phyloP scores from a whole-genome alignment of 2,113 vertebrate species.

The Eulemur rufifrons region DNA sequence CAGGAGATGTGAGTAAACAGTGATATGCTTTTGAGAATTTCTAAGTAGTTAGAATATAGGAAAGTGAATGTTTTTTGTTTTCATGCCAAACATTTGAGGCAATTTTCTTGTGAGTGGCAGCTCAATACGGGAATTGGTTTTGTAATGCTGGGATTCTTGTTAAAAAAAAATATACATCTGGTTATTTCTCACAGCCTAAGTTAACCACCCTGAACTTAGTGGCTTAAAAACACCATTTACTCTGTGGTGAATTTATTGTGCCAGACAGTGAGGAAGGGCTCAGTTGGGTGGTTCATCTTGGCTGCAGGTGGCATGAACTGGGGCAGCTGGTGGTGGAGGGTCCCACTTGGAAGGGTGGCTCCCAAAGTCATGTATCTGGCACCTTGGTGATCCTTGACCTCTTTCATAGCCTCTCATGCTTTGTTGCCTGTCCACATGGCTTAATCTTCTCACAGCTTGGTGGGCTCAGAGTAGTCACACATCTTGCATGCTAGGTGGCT shows the following conservation, averaged over 20 bases:
- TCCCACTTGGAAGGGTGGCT: not conserved
- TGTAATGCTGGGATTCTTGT: slow-evolving; percentile 63
- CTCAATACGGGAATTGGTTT: slow-evolving; percentile 28
- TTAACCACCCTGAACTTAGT: not conserved
- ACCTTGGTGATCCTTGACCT: not conserved
- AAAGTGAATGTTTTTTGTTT: not conserved
- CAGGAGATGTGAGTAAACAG: not conserved
- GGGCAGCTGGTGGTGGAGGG: not conserved
- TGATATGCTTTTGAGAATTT: not conserved
- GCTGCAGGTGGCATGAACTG: not conserved
- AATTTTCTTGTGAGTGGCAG: slow-evolving; percentile 38
- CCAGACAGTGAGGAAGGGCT: not conserved
- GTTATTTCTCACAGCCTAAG: not conserved
- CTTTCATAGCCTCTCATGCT: not conserved
- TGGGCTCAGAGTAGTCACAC: not conserved
- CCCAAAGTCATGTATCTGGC: too few species aligned
- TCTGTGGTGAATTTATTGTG: not conserved
- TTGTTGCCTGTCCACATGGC: too few species aligned
- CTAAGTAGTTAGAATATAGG: not conserved
- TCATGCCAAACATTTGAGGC: slow-evolving; percentile 5
- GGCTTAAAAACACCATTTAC: not conserved
- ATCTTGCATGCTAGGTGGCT: not conserved
- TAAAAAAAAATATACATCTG: slow-evolving; percentile 61
- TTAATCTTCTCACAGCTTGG: not conserved
- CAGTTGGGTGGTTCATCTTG: not conserved